Evolutionary conservation across 2,113 vertebrate species (phyloP).

Genomic region (Struthio camelus): DNA sequence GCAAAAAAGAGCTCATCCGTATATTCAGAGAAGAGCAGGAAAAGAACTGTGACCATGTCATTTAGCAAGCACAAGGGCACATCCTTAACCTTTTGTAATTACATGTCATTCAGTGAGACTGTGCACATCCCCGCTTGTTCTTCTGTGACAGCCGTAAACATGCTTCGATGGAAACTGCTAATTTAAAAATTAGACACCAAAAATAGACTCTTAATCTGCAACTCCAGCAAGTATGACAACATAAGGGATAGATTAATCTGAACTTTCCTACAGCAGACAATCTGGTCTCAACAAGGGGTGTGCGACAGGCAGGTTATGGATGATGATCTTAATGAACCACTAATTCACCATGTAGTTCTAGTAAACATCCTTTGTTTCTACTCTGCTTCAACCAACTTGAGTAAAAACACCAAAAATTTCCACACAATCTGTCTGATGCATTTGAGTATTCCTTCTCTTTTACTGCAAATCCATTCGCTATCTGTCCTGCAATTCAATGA

Average conservation of each 20-base stretch:
- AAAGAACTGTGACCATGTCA: slow-evolving; percentile 4
- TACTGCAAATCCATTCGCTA: background rate
- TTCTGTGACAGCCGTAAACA: slow-evolving; percentile 63
- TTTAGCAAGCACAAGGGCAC: slow-evolving; percentile 43
- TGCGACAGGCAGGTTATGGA: slow-evolving; percentile 1
- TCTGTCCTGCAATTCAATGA: background rate
- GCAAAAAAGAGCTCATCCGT: background rate
- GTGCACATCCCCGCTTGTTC: slow-evolving; percentile 50
- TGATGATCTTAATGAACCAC: background rate
- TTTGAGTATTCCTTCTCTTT: background rate
- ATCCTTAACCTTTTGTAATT: slow-evolving; percentile 39
- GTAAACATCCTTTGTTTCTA: background rate
- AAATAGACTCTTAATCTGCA: slow-evolving; percentile 69
- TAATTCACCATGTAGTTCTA: background rate
- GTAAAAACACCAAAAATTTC: background rate
- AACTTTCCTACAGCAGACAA: slow-evolving; percentile 18
- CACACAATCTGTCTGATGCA: background rate
- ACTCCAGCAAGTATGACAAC: slow-evolving; percentile 24
- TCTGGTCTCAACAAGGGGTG: slow-evolving; percentile 21
- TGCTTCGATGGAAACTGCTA: slow-evolving; percentile 49
- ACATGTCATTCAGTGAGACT: slow-evolving; percentile 44
- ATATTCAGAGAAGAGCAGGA: background rate
- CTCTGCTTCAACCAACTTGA: background rate
- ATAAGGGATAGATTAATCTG: slow-evolving; percentile 31
- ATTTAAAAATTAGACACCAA: slow-evolving; percentile 68